Base-by-base conservation (phyloP, 2,113 vertebrate species). In the Chascanopsetta lugubris region DNA sequence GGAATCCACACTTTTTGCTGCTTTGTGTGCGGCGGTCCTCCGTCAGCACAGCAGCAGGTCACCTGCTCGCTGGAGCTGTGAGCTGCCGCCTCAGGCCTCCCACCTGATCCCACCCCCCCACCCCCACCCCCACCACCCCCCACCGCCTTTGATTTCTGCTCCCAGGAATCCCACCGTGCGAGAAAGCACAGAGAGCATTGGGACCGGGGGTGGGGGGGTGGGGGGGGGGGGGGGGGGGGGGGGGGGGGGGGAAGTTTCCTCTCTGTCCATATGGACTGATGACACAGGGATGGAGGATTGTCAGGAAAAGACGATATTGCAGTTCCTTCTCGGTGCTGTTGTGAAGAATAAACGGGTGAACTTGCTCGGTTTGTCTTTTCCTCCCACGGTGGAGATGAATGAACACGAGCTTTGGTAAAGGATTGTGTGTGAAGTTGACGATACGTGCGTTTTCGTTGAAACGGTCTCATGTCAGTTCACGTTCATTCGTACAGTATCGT, bases 11-110 rank as follows among this genome's bases (percentile, higher is more conserved):
- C 83, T 85, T 86, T 74, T 71, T 71, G n/a, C 59, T 70, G 70
- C 87, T 88, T 92, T 91, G 87, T 91, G 71, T 85, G 61, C 36
- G 22, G 60, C 46, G 42, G 45, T 18, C 70, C 85, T 92, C 91
- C 69, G 83, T 91, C 90, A 90, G 83, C 90, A 88, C 84, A 80
- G 83, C 85, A 87, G 77, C 83, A 77, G 76, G 76, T 58, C 65
- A 72, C 68, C 83, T 77, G 79, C 62, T 62, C 18, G 43, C 63
- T 38, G 64, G 75, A 62, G 62, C 50, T 54, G 58, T 46, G 26
- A 74, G 75, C 80, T 70, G 70, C 76, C 62, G 72, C 58, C 63
- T n/a, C n/a, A n/a, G 65, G 70, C 74, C 71, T 77, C 48, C 47
- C n/a, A 69, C 51, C 49, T 73, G 75, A 83, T 59, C 61, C 73